A percentile compares a stretch with the other conserved stretches of the same genome.
These are phyloP conservation scores for Dasyurus viverrinus DNA, from an alignment of 2,113 vertebrate genomes.

Conservation along the genomic window DNA sequence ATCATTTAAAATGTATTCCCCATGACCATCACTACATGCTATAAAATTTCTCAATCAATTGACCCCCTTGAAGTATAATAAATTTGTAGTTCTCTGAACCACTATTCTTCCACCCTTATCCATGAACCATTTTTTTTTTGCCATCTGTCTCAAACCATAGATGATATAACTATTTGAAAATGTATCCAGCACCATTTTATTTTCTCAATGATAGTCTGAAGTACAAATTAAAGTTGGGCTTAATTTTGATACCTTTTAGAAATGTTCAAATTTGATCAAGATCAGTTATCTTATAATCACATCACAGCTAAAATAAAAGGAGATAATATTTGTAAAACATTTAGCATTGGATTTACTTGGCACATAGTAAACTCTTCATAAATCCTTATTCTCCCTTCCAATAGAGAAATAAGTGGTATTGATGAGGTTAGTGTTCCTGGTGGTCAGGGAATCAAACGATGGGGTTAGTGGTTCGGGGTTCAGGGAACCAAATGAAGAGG, in stretches of 20 bases:
- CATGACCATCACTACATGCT: not conserved
- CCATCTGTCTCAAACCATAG: not conserved
- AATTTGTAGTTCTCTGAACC: not conserved
- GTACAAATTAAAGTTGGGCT: not conserved
- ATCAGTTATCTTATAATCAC: not conserved
- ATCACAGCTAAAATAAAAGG: not conserved
- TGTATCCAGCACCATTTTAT: not conserved
- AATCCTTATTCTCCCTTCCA: not conserved
- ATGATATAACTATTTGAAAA: constrained; percentile 23
- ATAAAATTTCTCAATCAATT: not conserved
- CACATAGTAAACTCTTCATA: not conserved
- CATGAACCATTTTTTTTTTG: not conserved
- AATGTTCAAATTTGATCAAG: not conserved
- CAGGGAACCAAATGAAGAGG: too few relatives aligned
- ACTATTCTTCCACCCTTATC: not conserved
- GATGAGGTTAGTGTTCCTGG: too few relatives aligned
- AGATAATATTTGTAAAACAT: not conserved
- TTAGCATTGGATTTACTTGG: not conserved
- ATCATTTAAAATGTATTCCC: not conserved
- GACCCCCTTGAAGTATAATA: not conserved
- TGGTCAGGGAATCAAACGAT: too few relatives aligned
- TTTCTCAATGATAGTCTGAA: not conserved
- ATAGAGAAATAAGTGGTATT: not conserved
- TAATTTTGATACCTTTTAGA: not conserved
- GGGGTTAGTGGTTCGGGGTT: too few relatives aligned